phyloP scores from a whole-genome alignment of 37 sponge, comb jelly and placozoan species.

The Mnemiopsis leidyi region DNA sequence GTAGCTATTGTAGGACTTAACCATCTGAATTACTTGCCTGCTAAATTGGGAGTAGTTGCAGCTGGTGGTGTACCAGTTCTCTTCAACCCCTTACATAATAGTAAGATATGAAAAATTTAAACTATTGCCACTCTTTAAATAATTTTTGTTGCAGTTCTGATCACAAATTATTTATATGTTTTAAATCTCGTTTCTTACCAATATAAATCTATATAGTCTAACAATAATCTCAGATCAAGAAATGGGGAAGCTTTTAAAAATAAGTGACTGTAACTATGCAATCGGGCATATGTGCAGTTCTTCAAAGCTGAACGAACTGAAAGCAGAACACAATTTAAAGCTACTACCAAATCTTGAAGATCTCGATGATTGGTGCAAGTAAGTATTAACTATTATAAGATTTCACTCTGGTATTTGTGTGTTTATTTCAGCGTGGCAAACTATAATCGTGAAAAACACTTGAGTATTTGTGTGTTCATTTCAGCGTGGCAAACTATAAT shows the following conservation, averaged over 20 bases:
- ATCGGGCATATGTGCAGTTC: slow-evolving; percentile 59
- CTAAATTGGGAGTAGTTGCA: slow-evolving; percentile 28
- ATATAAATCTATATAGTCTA: no score
- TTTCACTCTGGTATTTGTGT: no score
- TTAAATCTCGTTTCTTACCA: no score
- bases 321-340: background rate
- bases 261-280: slow-evolving; percentile 60
- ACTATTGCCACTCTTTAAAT: no score
- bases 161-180: no score
- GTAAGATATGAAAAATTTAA: no score
- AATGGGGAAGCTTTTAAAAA: background rate
- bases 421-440: no score
- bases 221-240: slow-evolving; percentile 14
- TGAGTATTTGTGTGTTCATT: no score
- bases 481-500: no score
- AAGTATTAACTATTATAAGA: slow-evolving; percentile 2
- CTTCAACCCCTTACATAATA: slow-evolving; percentile 30
- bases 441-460: no score
- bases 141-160: no score
- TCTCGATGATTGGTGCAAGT: slow-evolving; percentile 31
- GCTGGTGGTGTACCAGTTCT: slow-evolving; percentile 57
- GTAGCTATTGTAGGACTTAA: slow-evolving; percentile 56
- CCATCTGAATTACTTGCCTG: background rate
- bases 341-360: slow-evolving; percentile 27
- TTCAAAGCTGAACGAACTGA: background rate